Conservation (phyloP, 2,113 vertebrate species). For the Anthoscopus minutus region DNA sequence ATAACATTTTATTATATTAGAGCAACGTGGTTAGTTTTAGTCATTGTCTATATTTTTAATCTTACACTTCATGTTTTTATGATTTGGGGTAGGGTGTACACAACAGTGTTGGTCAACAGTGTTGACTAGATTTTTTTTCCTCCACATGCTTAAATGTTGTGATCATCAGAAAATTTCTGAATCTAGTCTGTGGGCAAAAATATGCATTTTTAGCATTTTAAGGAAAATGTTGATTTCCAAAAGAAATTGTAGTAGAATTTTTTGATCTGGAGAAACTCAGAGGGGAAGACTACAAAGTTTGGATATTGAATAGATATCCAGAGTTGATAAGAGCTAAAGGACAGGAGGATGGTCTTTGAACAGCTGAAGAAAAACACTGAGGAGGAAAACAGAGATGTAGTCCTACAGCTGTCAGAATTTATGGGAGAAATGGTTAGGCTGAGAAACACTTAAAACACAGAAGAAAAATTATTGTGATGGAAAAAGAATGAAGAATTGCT, state of each 20-base stretch:
- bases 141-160: not conserved
- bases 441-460: not conserved
- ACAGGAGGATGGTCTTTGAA: not conserved
- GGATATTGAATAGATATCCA: not conserved
- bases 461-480: not conserved
- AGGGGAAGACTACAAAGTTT: not conserved
- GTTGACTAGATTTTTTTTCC: not conserved
- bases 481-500: not conserved
- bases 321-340: not conserved
- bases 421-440: not conserved
- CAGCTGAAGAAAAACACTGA: not conserved
- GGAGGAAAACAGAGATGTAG: not conserved
- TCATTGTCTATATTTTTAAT: not conserved
- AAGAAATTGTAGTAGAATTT: not conserved
- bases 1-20: not conserved
- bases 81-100: not conserved
- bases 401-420: not conserved
- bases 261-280: not conserved
- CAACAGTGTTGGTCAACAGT: not conserved
- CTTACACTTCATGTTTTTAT: not conserved
- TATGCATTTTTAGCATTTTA: not conserved
- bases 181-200: not conserved
- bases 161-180: not conserved
- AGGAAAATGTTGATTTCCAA: not conserved
- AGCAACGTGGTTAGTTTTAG: not conserved